A percentile compares a stretch with the other conserved stretches of the same genome.
Conservation (phyloP, 2,797 vertebrate genomes). For the Argya squamiceps region DNA sequence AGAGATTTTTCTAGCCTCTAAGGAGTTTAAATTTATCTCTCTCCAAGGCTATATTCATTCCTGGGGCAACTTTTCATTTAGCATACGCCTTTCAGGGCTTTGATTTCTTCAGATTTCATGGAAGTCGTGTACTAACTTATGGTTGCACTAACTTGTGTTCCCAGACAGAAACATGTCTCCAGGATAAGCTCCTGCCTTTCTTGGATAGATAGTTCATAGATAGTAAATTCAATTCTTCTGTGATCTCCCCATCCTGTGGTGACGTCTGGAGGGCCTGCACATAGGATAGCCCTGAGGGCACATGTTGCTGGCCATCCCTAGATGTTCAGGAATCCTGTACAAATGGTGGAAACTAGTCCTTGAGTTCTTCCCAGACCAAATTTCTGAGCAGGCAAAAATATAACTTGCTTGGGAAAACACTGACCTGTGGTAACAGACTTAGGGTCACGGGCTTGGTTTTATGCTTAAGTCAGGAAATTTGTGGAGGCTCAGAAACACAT, state of each 20-base stretch:
- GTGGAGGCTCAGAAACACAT: neutral
- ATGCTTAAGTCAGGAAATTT: neutral
- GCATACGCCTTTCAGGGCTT: neutral
- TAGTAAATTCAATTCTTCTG: neutral
- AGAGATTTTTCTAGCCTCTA: neutral
- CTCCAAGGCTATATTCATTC: neutral
- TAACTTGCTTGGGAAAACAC: slow-evolving; percentile 17
- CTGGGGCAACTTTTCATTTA: neutral
- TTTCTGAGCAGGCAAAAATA: neutral
- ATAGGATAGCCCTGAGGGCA: accelerated
- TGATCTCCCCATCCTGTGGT: neutral
- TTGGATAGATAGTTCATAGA: neutral
- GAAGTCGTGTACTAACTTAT: neutral
- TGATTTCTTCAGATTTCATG: neutral
- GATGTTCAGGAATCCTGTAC: neutral
- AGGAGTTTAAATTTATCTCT: neutral
- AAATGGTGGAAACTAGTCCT: neutral
- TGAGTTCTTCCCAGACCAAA: neutral
- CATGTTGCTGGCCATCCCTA: neutral
- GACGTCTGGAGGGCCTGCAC: neutral
- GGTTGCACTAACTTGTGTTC: neutral
- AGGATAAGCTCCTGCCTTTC: neutral
- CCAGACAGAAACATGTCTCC: neutral
- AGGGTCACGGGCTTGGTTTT: neutral
- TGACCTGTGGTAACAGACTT: neutral